Evolutionary conservation across 2,888 invertebrate species (phyloP), one percentile per base, ranked within the genome.

Genomic region (Thera obeliscata): DNA sequence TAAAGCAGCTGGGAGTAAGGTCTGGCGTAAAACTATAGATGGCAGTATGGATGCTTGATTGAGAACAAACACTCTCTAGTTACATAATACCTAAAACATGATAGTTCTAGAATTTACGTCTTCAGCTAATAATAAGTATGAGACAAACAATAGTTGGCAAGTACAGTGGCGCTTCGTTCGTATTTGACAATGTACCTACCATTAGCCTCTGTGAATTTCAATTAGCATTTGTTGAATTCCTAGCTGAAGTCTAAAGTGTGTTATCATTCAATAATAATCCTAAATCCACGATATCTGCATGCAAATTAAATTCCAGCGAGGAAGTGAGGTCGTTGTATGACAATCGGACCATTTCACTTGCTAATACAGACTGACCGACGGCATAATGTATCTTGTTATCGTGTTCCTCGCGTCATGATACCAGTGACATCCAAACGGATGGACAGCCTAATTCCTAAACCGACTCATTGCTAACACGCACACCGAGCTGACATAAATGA

Each of bases 341-440:
- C 81, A 84, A 87, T 84, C 74, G 78, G 69, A 64, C 62, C 67
- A 88, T 87, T 88, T 87, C 77, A 87, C 87, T 88, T 88, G 87
- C 86, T 84, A 88, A 88, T 87, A 67, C 73, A 56, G 70, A 74
- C 76, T 78, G 79, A 78, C 81, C 78, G 76, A 67, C 68, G 62
- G 76, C 69, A 80, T 78, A 79, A 77, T 81, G 69, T 78, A 78
- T 76, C 77, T 72, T 75, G 78, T 75, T 80, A 79, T 79, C 81
- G 80, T 72, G 75, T 69, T 64, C 72, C 66, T 72, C 59, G 56
- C 49, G 65, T 67, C 66, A 58, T 64, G 69, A 66, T 60, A 69
- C 62, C 52, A 58, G 56, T 65, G 65, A 69, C 69, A 69, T 55
- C 66, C 41, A 61, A 22, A 63, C 65, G 62, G 62, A 66, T 58